Conservation (phyloP, 2,888 invertebrate genomes). For the Macrophya alboannulata region DNA sequence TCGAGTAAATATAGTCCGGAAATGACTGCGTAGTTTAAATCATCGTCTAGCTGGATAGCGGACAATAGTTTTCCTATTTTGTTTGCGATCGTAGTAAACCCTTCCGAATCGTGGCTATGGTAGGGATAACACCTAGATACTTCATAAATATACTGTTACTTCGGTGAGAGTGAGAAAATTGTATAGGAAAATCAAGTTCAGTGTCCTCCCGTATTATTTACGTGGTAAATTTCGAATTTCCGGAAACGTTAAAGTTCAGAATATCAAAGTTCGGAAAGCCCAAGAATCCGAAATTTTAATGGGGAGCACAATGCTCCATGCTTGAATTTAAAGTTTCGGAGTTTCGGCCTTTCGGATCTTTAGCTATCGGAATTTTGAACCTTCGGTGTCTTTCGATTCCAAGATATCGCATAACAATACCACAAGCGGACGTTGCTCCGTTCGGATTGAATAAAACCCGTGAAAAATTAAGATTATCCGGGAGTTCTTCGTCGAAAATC, state of each 20-base stretch:
- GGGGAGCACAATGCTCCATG: no score
- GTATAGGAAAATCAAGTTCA: neutral
- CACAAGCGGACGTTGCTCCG: conserved; percentile 29
- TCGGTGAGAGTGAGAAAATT: neutral
- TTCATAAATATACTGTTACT: neutral
- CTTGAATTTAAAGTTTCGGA: no score
- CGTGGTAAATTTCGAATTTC: neutral
- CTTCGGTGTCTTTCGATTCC: no score
- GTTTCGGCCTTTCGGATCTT: no score
- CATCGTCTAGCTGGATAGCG: neutral
- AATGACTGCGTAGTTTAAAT: neutral
- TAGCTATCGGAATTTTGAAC: no score
- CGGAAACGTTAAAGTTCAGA: neutral
- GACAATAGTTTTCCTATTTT: conserved; percentile 29
- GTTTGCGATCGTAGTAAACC: neutral
- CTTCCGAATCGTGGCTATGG: neutral
- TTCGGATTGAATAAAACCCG: conserved; percentile 29
- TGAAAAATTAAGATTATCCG: conserved; percentile 41
- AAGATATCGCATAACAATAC: neutral
- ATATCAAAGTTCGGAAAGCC: no score
- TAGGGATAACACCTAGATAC: neutral
- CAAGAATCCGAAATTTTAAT: no score
- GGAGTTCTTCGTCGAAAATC: neutral
- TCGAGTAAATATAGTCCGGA: conserved; percentile 36
- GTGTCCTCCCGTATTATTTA: neutral